A percentile compares a stretch with the other conserved stretches of the same genome.
Evolutionary conservation across 2,797 vertebrate species (phyloP).

Genomic region (Hydrophis major): DNA sequence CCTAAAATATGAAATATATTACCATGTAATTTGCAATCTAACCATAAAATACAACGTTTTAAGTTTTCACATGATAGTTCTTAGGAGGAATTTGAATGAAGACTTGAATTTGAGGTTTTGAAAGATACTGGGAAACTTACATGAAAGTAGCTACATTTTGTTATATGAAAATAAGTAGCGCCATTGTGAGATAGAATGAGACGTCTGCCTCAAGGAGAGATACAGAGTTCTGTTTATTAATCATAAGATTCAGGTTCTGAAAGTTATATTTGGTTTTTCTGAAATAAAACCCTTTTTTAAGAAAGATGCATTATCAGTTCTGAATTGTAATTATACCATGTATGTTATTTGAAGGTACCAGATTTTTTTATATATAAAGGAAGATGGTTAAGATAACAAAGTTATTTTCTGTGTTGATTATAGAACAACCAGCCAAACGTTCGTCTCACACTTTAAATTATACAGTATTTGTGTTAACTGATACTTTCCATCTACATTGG

Average conservation of each 20-base stretch:
- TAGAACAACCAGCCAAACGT: neutral
- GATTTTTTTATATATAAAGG: neutral
- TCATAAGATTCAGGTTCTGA: neutral
- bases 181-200: neutral
- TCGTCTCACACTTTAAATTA: neutral
- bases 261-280: conserved; percentile 17
- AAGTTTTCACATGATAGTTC: neutral
- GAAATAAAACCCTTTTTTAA: conserved; percentile 9
- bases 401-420: neutral
- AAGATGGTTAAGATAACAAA: neutral
- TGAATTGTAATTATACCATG: neutral
- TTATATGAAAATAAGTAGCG: neutral
- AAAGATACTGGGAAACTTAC: neutral
- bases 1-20: neutral
- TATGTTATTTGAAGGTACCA: neutral
- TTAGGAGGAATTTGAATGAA: neutral
- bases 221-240: neutral
- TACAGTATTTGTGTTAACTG: neutral
- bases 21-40: neutral
- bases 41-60: neutral
- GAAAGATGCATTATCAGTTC: neutral
- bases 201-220: neutral
- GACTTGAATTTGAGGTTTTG: neutral
- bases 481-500: neutral
- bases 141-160: neutral